Base-by-base conservation (phyloP, 2,113 vertebrate genomes). In the Ancistrus triradiatus region DNA sequence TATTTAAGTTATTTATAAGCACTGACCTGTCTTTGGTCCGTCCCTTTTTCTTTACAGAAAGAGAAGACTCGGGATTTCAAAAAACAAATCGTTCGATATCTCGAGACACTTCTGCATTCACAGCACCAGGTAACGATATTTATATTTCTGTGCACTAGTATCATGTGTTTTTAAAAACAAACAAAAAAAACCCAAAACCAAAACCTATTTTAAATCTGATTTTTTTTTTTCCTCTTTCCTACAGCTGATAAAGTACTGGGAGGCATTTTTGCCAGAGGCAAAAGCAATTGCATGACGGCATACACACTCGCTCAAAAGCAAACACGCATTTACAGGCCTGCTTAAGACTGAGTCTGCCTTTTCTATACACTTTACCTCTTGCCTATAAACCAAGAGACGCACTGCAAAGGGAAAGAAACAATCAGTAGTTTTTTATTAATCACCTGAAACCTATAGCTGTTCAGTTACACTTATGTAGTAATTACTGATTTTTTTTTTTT, bases 211-310 rank as follows among this genome's bases (percentile, higher is more conserved):
- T 24, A 3, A 14, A 42, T 42, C n/a, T 6, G 38, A n/a, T 42
- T 42, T 37, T 10, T 1, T 27, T 22, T 50, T 10, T 62, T 18
- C 69, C 64, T 42, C 18, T 55, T 40, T 19, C n/a, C 66, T 40
- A 3, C 85, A 99, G 96, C 81, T 99, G 78, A 92, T 94, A 66
- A 98, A 98, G 75, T 98, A 95, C 81, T 99, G 96, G 96, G 96
- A 99, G 81, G 92, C 93, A 0, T 98, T 99, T 85, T 81, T 99
- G 49, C 96, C 96, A 0, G 95, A 99, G 81, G 96, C 96, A 4
- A 99, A 98, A 88, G 95, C 94, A 55, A 99, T 99, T 79, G 95
- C 93, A 56, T 99, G 91, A 92, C 40, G 2, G 44, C 69, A 22
- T 78, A 53, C 21, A 28, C 69, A 74, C 42, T 58, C 73, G 61